Evolutionary conservation across 2,888 invertebrate species (phyloP).

Genomic region (Agrenia bidenticulata): DNA sequence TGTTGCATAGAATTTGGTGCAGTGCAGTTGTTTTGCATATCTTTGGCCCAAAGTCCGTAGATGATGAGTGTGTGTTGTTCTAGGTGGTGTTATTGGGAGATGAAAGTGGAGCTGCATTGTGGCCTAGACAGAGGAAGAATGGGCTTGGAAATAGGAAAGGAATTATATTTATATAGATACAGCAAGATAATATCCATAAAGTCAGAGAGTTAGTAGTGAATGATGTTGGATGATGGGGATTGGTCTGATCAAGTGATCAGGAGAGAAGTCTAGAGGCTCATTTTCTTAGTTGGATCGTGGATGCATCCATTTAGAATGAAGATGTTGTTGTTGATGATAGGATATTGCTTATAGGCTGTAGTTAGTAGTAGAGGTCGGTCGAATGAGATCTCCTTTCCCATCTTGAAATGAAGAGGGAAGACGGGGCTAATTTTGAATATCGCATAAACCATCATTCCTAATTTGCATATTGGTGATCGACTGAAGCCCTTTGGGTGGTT

Average conservation of each 20-base stretch:
- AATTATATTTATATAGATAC: neutral
- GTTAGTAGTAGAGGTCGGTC: neutral
- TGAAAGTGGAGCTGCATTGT: too few relatives aligned
- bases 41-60: too few relatives aligned
- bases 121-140: slow-evolving; percentile 16
- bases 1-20: too few relatives aligned
- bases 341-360: neutral
- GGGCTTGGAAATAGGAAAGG: slow-evolving; percentile 6
- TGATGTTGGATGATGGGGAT: neutral
- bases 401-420: slow-evolving; percentile 12
- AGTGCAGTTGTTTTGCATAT: too few relatives aligned
- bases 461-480: slow-evolving; percentile 46
- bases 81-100: too few relatives aligned
- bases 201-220: neutral
- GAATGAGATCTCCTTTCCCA: neutral
- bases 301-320: slow-evolving; percentile 3
- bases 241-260: slow-evolving; percentile 15
- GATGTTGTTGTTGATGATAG: slow-evolving; percentile 6
- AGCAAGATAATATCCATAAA: slow-evolving; percentile 14
- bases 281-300: neutral
- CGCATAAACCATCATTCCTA: slow-evolving; percentile 42
- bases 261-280: slow-evolving; percentile 4
- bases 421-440: slow-evolving; percentile 41
- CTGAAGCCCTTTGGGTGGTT: slow-evolving; percentile 33
- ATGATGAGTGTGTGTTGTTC: too few relatives aligned